Evolutionary conservation across 2,888 invertebrate genomes (phyloP).

Genomic region (Dorcus hopei): DNA sequence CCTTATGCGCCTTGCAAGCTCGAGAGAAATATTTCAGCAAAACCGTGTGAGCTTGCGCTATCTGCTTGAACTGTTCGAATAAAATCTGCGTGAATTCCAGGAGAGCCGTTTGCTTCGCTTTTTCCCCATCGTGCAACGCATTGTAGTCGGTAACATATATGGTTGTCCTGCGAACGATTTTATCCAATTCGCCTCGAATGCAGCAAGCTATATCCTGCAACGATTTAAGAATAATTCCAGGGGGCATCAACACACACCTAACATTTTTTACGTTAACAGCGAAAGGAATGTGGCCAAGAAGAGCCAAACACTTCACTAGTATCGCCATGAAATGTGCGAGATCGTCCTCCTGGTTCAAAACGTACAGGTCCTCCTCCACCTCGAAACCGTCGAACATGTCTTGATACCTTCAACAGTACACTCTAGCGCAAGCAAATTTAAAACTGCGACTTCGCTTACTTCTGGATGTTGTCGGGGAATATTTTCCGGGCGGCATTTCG

Average conservation of each 20-base stretch:
- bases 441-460: conserved; percentile 14
- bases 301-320: conserved; percentile 80
- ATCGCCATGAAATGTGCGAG: conserved; percentile 72
- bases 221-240: conserved; percentile 2
- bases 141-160: conserved; percentile 68
- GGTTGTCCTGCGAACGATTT: conserved; percentile 76
- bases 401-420: conserved; percentile 30
- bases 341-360: conserved; percentile 59
- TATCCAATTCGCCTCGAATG: conserved; percentile 77
- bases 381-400: conserved; percentile 44
- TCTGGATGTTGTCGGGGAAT: conserved; percentile 48
- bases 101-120: conserved; percentile 48
- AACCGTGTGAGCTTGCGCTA: conserved; percentile 72
- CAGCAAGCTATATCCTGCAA: conserved; percentile 73
- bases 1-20: conserved; percentile 58
- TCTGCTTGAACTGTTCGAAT: conserved; percentile 78
- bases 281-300: conserved; percentile 79
- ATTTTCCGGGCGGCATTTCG: conserved; percentile 55
- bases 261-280: conserved; percentile 67
- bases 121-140: conserved; percentile 43
- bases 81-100: conserved; percentile 69
- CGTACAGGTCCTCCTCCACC: conserved; percentile 58
- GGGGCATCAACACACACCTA: not conserved
- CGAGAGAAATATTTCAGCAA: conserved; percentile 63
- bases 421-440: conserved; percentile 2